Evolutionary conservation across 2,113 vertebrate genomes (phyloP).

Genomic region (Lathamus discolor): DNA sequence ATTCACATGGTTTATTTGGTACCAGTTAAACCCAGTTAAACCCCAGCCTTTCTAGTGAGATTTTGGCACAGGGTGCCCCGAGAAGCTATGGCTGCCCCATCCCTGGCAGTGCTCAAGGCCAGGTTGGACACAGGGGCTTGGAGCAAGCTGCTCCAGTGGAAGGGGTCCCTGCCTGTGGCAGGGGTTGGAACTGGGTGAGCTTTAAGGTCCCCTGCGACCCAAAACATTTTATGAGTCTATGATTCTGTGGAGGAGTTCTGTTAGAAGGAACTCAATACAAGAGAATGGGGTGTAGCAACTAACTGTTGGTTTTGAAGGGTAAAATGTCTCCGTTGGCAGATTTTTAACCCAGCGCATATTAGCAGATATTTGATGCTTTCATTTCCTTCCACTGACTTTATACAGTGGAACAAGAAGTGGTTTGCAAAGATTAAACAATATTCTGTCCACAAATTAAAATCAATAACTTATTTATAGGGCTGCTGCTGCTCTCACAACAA

Average conservation of each 20-base stretch:
- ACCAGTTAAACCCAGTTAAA: background rate
- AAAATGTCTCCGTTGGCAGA: background rate
- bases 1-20: background rate
- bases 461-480: constrained; percentile 56
- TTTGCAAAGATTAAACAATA: constrained; percentile 41
- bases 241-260: background rate
- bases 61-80: background rate
- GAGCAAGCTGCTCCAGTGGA: background rate
- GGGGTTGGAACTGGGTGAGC: background rate
- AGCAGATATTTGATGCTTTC: constrained; percentile 33
- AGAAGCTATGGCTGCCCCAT: background rate
- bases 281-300: background rate
- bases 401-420: background rate
- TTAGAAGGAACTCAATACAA: background rate
- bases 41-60: background rate
- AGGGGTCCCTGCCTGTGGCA: background rate
- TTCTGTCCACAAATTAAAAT: constrained; percentile 59
- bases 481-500: background rate
- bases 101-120: background rate
- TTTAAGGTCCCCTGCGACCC: background rate
- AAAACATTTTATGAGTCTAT: background rate
- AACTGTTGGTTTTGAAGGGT: constrained; percentile 6
- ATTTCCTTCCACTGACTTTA: constrained; percentile 46
- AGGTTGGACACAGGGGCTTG: background rate
- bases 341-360: constrained; percentile 18